Evolutionary conservation across 30 jellyfish, hydroid and myxozoan genomes (phyloP), one percentile per base, ranked within the genome.

Genomic region (Hydractinia echinata): DNA sequence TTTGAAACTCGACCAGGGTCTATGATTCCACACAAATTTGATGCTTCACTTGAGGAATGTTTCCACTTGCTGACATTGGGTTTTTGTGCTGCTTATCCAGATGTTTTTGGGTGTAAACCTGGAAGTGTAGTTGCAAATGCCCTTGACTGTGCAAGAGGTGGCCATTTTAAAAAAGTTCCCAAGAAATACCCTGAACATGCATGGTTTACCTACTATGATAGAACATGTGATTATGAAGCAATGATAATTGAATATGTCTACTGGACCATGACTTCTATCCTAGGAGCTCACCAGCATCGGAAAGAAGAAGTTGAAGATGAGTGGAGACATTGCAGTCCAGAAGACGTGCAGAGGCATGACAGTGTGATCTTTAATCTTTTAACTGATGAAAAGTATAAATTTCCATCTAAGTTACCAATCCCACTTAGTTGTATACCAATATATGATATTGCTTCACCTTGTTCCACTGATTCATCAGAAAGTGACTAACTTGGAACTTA

Each of bases 81-180:
- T 39, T 83, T 72, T 53, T 19, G 61, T 20, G 15, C 21, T 11
- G 86, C 91, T 5, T 83, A 72, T 52, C 91, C 91, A 20, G 56
- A 52, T 10, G 55, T 83, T 4, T 83, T 83, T 61, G 91, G 91
- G 5, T 5, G 13, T 53, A 73, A 60, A 51, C 84, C 71, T 9
- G 91, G 91, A 51, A 54, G 73, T 4, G 18, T 19, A 4, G 14
- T 83, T 39, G 91, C 91, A 55, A 66, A 83, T 49, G 73, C 84
- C 54, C 62, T 82, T 39, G 91, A 83, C 80, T 39, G 53, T 39
- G 91, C 91, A 14, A 84, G 91, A 30, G 91, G 91, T 4, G 91
- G 91, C 20, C 61, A 73, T 73, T 83, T 83, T 19, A 19, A 50
- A 54, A 72, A 48, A 15, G 81, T 73, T 14, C 91, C 91, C 7